Percentiles rank a stretch among this genome's conserved stretches.
Conservation (phyloP, 2,888 invertebrate genomes). For the Automeris io region DNA sequence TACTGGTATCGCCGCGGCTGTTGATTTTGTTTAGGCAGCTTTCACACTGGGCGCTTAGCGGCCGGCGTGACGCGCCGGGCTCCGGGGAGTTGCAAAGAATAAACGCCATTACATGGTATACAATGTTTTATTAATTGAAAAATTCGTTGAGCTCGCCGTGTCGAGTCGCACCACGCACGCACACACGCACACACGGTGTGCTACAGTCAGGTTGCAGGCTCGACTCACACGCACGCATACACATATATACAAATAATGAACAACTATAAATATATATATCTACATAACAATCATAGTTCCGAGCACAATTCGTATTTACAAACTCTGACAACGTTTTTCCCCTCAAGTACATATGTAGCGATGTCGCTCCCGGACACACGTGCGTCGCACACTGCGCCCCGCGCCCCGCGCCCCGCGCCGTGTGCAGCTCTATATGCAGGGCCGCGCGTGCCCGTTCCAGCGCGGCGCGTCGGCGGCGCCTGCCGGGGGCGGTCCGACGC, state of each 20-base stretch:
- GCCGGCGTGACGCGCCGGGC: neutral
- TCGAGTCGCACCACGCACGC: neutral
- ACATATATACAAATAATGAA: neutral
- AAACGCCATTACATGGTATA: neutral
- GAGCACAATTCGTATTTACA: neutral
- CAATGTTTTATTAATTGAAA: neutral
- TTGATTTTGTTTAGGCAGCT: too few relatives aligned
- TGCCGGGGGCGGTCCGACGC: slow-evolving; percentile 20
- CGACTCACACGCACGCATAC: neutral
- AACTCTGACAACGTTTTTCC: neutral
- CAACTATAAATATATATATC: slow-evolving; percentile 3
- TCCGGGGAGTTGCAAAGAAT: neutral
- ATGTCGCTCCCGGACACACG: neutral
- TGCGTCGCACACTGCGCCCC: slow-evolving; percentile 10
- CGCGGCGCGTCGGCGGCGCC: slow-evolving; percentile 26
- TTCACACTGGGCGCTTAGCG: too few relatives aligned
- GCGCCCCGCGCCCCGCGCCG: slow-evolving; percentile 12
- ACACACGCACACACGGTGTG: neutral
- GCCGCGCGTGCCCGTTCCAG: slow-evolving; percentile 43
- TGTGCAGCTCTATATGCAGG: slow-evolving; percentile 32
- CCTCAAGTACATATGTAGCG: neutral
- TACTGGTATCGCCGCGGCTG: too few relatives aligned
- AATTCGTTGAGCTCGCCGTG: neutral
- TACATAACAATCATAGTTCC: slow-evolving; percentile 8
- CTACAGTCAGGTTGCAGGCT: neutral